Base-by-base conservation (phyloP, 1,140 invertebrate genomes). In the Stegodyphus dumicola region DNA sequence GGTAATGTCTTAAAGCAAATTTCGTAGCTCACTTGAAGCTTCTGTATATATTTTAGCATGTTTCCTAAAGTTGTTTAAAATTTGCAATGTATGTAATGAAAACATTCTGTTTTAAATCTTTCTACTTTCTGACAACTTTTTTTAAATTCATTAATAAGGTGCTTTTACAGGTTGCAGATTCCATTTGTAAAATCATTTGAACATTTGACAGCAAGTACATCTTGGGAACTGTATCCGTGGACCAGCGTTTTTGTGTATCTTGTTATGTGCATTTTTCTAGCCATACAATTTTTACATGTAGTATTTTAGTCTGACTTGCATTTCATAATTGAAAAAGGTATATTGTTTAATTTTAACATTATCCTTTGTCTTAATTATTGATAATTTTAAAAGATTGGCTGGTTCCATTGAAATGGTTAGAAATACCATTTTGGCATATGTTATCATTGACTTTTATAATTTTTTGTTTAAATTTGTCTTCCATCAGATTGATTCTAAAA, bases 201-300 rank as follows among this genome's bases (percentile, higher is more conserved):
- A 60, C 15, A 11, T 60, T 60, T 11, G 15, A 11, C 56, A 60
- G 9, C 56, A 11, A 15, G 56, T 0, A 11, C 56, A 11, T 60
- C 9, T 11, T 11, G 56, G 56, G 15, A 15, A 11, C 9, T 60
- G 15, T 11, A 5, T 52, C 56, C 49, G 65, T 33, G 76, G 76
- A 77, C 76, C 76, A 77, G 48, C 65, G 33, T 60, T 48, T 66
- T 64, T 77, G 65, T 77, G 76, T 48, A 52, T 77, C 33, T 64
- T 77, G n/a, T 65, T 49, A 17, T 49, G 75, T 77, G 60, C 33
- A 77, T 65, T 77, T 77, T 65, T 77, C 60, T 66, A 77, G 33
- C 48, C 76, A 51, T 77, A 64, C 73, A 75, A 75, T 75, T 51
- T 75, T 48, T 75, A 51, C 54, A 75, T 75, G 13, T 75, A 75